These are phyloP conservation scores for Urechis unicinctus DNA, from an alignment of 2,888 invertebrate genomes.

Conservation along the genomic window DNA sequence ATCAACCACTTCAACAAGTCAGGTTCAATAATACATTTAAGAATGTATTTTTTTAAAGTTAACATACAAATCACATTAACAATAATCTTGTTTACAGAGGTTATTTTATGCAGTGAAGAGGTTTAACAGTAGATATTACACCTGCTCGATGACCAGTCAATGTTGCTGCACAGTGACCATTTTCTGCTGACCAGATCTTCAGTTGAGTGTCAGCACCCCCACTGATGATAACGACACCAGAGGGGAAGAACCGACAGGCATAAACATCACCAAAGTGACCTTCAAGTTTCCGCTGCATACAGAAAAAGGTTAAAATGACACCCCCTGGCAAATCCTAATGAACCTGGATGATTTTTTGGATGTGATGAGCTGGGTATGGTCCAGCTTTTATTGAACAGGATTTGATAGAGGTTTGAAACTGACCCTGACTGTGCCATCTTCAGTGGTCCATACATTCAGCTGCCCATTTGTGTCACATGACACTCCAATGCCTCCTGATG, in stretches of 20 bases:
- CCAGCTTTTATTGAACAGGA: background rate
- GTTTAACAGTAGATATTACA: background rate
- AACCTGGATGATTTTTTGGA: no score
- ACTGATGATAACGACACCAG: conserved; percentile 63
- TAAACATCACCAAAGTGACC: conserved; percentile 67
- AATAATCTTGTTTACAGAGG: background rate
- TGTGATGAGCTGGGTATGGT: background rate
- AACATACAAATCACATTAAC: background rate
- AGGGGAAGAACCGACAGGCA: conserved; percentile 65
- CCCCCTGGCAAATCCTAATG: no score
- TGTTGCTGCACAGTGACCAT: conserved; percentile 63
- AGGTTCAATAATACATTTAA: no score
- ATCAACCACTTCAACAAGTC: no score
- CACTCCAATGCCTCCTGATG: conserved; percentile 60
- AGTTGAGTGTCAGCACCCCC: conserved; percentile 66
- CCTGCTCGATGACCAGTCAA: conserved; percentile 57
- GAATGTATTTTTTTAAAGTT: no score
- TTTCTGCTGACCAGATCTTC: conserved; percentile 67
- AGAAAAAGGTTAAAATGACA: background rate
- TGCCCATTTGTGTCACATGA: conserved; percentile 60
- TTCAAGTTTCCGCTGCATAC: conserved; percentile 51
- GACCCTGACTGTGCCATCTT: conserved; percentile 57
- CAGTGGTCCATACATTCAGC: conserved; percentile 62
- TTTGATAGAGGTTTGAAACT: conserved; percentile 13
- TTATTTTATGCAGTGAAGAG: background rate